These are phyloP conservation scores for Perodicticus potto DNA, from an alignment of 2,797 vertebrate genomes.

Conservation along the genomic window DNA sequence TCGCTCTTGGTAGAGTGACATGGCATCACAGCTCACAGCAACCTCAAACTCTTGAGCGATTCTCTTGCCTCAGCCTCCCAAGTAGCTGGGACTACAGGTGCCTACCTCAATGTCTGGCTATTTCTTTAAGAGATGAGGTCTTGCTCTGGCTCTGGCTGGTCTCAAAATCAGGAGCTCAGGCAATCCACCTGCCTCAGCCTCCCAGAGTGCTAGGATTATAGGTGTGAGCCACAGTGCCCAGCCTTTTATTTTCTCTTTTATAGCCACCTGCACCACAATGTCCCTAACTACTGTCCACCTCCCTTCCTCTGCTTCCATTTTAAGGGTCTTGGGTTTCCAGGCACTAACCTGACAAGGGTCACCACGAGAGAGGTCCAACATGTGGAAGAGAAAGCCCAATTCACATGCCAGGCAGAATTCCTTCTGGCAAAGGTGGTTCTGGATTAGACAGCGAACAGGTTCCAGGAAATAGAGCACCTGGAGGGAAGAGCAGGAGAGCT, in stretches of 20 bases:
- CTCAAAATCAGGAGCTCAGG: too few relatives aligned
- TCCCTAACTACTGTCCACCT: not conserved
- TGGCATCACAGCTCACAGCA: too few relatives aligned
- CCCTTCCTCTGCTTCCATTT: slow-evolving; percentile 2
- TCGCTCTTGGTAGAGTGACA: too few relatives aligned
- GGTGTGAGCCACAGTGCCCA: too few relatives aligned
- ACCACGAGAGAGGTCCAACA: slow-evolving; percentile 97
- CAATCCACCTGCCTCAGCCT: too few relatives aligned
- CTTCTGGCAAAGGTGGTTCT: slow-evolving; percentile 99
- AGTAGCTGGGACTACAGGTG: too few relatives aligned
- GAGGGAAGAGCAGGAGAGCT: not conserved
- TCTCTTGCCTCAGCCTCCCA: too few relatives aligned
- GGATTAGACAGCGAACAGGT: slow-evolving; percentile 96
- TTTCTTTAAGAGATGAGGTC: too few relatives aligned
- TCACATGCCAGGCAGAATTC: slow-evolving; percentile 99
- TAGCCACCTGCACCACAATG: not conserved
- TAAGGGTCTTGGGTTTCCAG: not conserved
- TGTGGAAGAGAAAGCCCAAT: slow-evolving; percentile 98
- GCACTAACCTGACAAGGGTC: slow-evolving; percentile 96
- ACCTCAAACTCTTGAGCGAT: too few relatives aligned
- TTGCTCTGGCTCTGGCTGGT: too few relatives aligned
- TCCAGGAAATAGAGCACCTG: slow-evolving; percentile 98
- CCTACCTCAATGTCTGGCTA: too few relatives aligned
- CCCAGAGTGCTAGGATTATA: too few relatives aligned
- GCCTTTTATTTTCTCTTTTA: not conserved